These are phyloP conservation scores for Miniopterus natalensis DNA, from an alignment of 2,113 vertebrate genomes.

Conservation along the genomic window DNA sequence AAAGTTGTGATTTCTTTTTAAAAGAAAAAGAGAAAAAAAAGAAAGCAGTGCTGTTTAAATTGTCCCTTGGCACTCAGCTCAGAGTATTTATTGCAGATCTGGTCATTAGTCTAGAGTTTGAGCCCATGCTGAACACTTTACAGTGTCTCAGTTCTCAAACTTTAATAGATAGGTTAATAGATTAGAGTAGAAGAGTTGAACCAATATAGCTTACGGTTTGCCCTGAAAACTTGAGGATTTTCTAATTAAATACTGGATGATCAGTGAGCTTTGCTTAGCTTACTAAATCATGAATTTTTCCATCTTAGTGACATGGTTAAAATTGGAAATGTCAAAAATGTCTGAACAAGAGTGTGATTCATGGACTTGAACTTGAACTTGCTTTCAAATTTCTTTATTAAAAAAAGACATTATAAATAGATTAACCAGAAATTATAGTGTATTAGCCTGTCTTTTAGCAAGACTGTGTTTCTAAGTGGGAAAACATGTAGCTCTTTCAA, in stretches of 20 bases:
- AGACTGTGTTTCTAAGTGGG: slow-evolving; percentile 64
- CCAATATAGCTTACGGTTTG: neutral
- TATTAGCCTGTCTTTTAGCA: slow-evolving; percentile 68
- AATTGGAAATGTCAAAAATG: slow-evolving; percentile 85
- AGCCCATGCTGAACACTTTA: slow-evolving; percentile 15
- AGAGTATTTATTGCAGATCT: neutral
- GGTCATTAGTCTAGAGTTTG: slow-evolving; percentile 35
- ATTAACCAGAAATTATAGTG: slow-evolving; percentile 76
- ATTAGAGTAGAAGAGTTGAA: slow-evolving; percentile 68
- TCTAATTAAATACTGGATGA: slow-evolving; percentile 67
- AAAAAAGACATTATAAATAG: slow-evolving; percentile 78
- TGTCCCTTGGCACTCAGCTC: neutral
- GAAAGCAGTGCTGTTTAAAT: neutral
- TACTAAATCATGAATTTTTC: slow-evolving; percentile 78
- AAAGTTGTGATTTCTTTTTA: slow-evolving; percentile 62
- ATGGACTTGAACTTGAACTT: slow-evolving; percentile 75
- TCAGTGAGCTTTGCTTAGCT: slow-evolving; percentile 59
- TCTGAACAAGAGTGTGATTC: slow-evolving; percentile 76
- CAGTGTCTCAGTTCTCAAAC: slow-evolving; percentile 51
- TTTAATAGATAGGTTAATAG: slow-evolving; percentile 53
- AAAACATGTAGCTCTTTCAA: slow-evolving; percentile 74
- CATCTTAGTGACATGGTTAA: slow-evolving; percentile 80
- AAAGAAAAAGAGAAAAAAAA: neutral
- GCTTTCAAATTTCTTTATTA: slow-evolving; percentile 77
- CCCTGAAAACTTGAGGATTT: slow-evolving; percentile 73